Evolutionary conservation across 2,888 invertebrate genomes (phyloP).

Genomic region (Lepidochrysops patricia): DNA sequence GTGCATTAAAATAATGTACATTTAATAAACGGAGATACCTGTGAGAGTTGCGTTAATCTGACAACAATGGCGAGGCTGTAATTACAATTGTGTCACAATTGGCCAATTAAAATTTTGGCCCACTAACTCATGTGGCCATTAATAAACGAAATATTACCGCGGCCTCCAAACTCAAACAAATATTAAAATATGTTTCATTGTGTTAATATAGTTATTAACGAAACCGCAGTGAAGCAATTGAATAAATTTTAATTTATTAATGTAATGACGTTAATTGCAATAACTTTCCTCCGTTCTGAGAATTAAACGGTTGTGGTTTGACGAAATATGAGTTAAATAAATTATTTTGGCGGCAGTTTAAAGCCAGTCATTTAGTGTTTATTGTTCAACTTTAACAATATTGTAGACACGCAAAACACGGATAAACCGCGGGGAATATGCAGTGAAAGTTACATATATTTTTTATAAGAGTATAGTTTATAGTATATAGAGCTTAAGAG

Average conservation of each 20-base stretch:
- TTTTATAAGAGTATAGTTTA: too few species aligned
- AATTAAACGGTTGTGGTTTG: constrained; percentile 11
- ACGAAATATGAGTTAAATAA: neutral
- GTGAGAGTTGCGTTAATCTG: constrained; percentile 27
- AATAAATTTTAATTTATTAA: neutral
- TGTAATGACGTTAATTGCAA: neutral
- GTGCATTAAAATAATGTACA: constrained; percentile 54
- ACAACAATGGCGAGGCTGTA: constrained; percentile 63
- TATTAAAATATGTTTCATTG: constrained; percentile 14
- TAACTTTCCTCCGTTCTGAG: constrained; percentile 17
- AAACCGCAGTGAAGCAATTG: neutral
- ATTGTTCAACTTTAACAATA: neutral
- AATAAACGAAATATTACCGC: constrained; percentile 29
- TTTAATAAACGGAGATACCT: constrained; percentile 56
- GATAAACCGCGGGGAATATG: too few species aligned
- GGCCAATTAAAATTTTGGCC: constrained; percentile 70
- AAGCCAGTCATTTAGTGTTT: too few species aligned
- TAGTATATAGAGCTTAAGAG: too few species aligned
- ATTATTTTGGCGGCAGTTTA: neutral
- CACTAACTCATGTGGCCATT: constrained; percentile 71
- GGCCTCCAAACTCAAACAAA: constrained; percentile 4
- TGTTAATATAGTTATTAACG: constrained; percentile 9
- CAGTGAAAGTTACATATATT: too few species aligned
- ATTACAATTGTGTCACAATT: constrained; percentile 68
- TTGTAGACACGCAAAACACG: too few species aligned